phyloP scores from a whole-genome alignment of 2,888 invertebrate species.

The Tetranychus truncatus region DNA sequence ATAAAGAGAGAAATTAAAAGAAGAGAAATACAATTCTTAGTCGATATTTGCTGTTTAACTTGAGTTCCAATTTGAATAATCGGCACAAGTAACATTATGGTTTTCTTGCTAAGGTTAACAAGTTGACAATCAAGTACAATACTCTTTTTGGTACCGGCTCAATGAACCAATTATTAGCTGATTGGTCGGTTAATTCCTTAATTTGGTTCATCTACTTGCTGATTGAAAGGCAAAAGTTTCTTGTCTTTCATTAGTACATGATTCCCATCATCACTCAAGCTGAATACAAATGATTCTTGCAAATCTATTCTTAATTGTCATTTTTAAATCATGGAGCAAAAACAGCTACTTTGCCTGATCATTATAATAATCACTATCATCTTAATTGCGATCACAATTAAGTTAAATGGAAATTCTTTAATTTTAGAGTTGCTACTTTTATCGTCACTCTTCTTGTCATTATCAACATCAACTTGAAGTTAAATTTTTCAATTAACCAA shows the following conservation, averaged over 20 bases:
- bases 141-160: background rate
- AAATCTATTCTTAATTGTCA: background rate
- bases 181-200: background rate
- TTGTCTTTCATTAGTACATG: background rate
- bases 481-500: background rate
- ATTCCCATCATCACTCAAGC: constrained; percentile 1
- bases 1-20: background rate
- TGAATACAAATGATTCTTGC: constrained; percentile 8
- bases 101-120: background rate
- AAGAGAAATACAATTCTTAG: too few species aligned
- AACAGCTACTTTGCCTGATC: background rate
- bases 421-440: background rate
- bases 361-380: background rate
- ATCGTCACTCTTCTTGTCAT: background rate
- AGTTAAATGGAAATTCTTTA: background rate
- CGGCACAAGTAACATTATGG: background rate
- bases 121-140: background rate
- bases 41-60: too few species aligned
- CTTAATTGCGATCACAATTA: background rate
- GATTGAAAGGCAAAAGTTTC: background rate
- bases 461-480: background rate
- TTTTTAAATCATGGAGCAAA: background rate
- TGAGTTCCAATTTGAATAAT: background rate
- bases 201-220: constrained; percentile 1
- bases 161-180: background rate